These are phyloP conservation scores for Alitta virens DNA, from an alignment of 2,888 invertebrate genomes.

Conservation along the genomic window DNA sequence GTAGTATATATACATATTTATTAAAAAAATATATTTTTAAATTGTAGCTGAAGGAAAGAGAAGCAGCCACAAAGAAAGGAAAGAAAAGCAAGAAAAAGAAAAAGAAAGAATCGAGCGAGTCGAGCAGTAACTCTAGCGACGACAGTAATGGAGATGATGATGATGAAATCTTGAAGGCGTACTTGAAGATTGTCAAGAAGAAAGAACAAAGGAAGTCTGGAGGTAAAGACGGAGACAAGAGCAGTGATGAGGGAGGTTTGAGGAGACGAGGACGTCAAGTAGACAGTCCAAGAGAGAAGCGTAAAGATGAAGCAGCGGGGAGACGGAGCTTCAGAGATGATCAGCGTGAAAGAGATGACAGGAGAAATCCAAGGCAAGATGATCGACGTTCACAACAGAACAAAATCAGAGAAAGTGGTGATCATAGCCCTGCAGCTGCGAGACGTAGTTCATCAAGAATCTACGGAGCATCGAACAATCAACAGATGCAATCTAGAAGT, in stretches of 20 bases:
- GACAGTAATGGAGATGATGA: slow-evolving; percentile 24
- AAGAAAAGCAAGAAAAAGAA: slow-evolving; percentile 57
- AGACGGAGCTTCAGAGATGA: too few species aligned
- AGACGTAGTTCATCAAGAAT: background rate
- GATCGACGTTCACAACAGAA: too few species aligned
- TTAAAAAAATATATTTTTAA: too few species aligned
- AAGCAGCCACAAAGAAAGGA: slow-evolving; percentile 52
- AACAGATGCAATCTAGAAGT: background rate
- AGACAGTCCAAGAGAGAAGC: too few species aligned
- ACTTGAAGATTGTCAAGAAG: slow-evolving; percentile 43
- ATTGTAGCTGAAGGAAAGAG: slow-evolving; percentile 20
- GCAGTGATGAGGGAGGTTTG: background rate
- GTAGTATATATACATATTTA: too few species aligned
- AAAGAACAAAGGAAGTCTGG: slow-evolving; percentile 30
- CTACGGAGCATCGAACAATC: background rate
- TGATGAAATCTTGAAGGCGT: slow-evolving; percentile 46
- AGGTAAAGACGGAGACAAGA: background rate
- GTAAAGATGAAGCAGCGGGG: too few species aligned
- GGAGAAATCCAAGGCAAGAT: too few species aligned
- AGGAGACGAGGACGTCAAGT: too few species aligned
- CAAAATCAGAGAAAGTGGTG: too few species aligned
- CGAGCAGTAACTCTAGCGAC: slow-evolving; percentile 29
- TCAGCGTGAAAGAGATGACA: too few species aligned
- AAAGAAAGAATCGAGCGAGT: slow-evolving; percentile 29
- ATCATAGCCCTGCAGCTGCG: too few species aligned